Conservation (phyloP, 2,797 vertebrate species). For the Furcifer pardalis region DNA sequence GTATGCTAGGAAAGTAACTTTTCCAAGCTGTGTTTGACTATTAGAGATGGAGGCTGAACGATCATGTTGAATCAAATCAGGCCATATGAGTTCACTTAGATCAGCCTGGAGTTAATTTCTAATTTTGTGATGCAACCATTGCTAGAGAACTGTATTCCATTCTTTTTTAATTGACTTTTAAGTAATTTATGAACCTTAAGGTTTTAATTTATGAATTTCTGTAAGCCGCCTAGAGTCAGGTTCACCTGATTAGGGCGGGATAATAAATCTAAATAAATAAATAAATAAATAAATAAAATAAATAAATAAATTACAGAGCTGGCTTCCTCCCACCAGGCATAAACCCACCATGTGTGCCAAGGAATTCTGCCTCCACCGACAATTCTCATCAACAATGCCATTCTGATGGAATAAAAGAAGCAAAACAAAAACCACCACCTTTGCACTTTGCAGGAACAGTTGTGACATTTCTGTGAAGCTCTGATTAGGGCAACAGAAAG, state of each 20-base stretch:
- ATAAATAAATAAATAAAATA: too few species aligned
- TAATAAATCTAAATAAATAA: too few species aligned
- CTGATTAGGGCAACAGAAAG: constrained; percentile 27
- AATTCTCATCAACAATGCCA: background rate
- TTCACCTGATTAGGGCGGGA: too few species aligned
- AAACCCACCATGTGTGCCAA: background rate
- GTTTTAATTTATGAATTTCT: too few species aligned
- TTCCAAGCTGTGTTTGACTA: background rate
- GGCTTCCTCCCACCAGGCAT: background rate
- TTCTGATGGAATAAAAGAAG: constrained; percentile 16
- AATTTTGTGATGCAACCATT: background rate
- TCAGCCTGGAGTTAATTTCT: background rate
- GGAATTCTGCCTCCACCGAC: background rate
- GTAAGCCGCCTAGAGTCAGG: too few species aligned
- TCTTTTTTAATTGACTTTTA: too few species aligned
- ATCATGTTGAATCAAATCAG: background rate
- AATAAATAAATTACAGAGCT: background rate
- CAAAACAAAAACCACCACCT: background rate
- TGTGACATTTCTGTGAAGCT: constrained; percentile 34
- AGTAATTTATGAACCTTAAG: too few species aligned
- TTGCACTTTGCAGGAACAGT: constrained; percentile 19
- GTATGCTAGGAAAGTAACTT: background rate
- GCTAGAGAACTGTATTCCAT: background rate
- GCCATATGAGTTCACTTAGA: background rate
- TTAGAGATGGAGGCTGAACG: background rate